Conservation (phyloP, 1,140 invertebrate genomes). For the Belonocnema kinseyi region DNA sequence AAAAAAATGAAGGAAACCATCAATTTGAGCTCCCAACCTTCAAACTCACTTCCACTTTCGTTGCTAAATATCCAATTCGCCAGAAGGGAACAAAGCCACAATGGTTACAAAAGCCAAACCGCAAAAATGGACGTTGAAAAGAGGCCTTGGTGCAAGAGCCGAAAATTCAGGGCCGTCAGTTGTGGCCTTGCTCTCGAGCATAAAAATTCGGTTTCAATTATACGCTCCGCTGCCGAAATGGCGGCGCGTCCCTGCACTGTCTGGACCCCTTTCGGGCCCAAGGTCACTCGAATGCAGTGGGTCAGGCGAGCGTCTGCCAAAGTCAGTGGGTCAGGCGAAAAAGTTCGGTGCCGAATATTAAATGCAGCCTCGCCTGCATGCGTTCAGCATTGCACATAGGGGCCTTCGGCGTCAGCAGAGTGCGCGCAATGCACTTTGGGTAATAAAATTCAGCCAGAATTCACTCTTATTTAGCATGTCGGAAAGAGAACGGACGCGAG, state of each 20-base stretch:
- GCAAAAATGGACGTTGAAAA: slow-evolving; percentile 31
- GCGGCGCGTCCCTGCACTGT: slow-evolving; percentile 54
- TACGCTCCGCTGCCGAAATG: slow-evolving; percentile 60
- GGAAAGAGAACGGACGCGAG: slow-evolving; percentile 74
- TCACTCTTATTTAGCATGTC: slow-evolving; percentile 62
- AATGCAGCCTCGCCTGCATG: not conserved
- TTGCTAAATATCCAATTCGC: slow-evolving; percentile 44
- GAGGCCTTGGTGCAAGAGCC: not conserved
- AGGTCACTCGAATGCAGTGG: slow-evolving; percentile 66
- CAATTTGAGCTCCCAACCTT: not conserved
- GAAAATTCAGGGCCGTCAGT: slow-evolving; percentile 41
- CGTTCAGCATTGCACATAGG: too few species aligned
- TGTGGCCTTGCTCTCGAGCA: slow-evolving; percentile 54
- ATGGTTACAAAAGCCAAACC: not conserved
- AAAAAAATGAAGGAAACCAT: not conserved
- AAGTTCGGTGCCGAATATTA: slow-evolving; percentile 22
- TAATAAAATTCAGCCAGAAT: slow-evolving; percentile 51
- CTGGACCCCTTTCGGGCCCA: slow-evolving; percentile 60
- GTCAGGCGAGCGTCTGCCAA: slow-evolving; percentile 63
- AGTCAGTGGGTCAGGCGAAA: slow-evolving; percentile 54
- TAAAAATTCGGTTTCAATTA: slow-evolving; percentile 47
- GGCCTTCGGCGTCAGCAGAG: not conserved
- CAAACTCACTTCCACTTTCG: not conserved
- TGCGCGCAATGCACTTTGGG: slow-evolving; percentile 34
- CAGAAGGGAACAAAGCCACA: slow-evolving; percentile 36